phyloP scores from a whole-genome alignment of 2,113 vertebrate species.

The Prunella himalayana region DNA sequence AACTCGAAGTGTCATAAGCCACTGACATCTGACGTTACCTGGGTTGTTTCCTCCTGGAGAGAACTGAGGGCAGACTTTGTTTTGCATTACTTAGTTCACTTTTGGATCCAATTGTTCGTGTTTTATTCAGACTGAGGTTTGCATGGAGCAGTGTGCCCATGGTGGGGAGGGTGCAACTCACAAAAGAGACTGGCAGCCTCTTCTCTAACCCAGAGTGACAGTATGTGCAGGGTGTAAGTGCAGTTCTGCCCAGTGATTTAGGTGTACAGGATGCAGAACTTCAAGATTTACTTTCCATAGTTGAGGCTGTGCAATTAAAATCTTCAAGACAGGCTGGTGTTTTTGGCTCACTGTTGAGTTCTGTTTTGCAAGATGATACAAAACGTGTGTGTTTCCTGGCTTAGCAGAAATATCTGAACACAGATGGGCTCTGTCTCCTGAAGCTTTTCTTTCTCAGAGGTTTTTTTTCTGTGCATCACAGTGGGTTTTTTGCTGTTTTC shows the following conservation, averaged over 20 bases:
- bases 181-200: neutral
- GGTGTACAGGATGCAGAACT: neutral
- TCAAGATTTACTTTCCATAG: neutral
- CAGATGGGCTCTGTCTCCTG: constrained; percentile 17
- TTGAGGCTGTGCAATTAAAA: neutral
- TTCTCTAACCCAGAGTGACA: neutral
- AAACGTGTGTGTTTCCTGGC: neutral
- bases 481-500: constrained; percentile 37
- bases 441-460: neutral
- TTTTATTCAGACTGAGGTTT: neutral
- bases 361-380: neutral
- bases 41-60: neutral
- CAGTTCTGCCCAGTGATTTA: neutral
- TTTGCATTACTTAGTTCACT: neutral
- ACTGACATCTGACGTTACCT: neutral
- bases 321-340: neutral
- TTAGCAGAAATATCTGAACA: constrained; percentile 22
- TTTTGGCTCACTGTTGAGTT: neutral
- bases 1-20: neutral
- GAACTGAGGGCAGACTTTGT: neutral
- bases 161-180: neutral
- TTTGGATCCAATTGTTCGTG: neutral
- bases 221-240: neutral
- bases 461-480: neutral
- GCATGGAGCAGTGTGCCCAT: neutral